Conservation (phyloP, 1,140 invertebrate genomes). For the Ladona fulva region DNA sequence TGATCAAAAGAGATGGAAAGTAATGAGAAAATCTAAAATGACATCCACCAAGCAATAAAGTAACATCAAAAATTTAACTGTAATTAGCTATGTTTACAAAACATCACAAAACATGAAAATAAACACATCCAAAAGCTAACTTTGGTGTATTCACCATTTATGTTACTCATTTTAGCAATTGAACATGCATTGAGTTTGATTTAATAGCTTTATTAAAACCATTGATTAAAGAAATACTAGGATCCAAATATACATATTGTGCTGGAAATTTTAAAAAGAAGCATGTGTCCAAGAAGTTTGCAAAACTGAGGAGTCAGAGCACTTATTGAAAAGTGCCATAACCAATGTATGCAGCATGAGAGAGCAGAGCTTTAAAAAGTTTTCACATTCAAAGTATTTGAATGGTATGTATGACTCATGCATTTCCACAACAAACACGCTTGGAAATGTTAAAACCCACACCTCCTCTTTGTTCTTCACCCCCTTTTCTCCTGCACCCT, state of each 20-base stretch:
- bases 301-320: neutral
- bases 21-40: no score
- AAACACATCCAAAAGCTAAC: neutral
- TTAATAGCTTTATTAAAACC: no score
- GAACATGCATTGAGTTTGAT: neutral
- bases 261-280: neutral
- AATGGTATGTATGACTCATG: neutral
- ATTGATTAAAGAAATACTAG: neutral
- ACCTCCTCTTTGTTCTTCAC: neutral
- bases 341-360: neutral
- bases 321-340: neutral
- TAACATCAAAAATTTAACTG: no score
- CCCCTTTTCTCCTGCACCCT: neutral
- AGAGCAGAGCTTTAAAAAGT: neutral
- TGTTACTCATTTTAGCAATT: neutral
- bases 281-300: neutral
- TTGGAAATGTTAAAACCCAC: slow-evolving; percentile 1
- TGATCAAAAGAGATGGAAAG: no score
- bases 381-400: neutral
- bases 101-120: neutral
- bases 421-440: neutral
- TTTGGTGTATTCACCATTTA: neutral
- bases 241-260: no score
- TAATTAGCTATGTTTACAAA: no score
- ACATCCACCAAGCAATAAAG: no score